Evolutionary conservation across 2,113 vertebrate genomes (phyloP).

Genomic region (Glaucomys volans): DNA sequence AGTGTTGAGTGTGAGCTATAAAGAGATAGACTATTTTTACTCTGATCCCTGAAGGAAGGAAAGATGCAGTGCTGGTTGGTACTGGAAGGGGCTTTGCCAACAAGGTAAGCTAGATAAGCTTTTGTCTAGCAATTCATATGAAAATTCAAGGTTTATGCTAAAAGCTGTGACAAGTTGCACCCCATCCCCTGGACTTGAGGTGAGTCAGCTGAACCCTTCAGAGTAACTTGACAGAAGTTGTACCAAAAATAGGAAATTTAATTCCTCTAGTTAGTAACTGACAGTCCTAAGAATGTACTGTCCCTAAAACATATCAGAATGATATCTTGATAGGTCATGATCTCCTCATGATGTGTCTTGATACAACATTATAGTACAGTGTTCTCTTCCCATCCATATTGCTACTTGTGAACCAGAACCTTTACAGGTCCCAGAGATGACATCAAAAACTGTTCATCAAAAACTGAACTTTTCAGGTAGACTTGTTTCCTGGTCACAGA

Average conservation of each 20-base stretch:
- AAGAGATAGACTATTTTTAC: neutral
- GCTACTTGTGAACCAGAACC: neutral
- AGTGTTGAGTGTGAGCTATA: constrained; percentile 16
- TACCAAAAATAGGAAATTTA: neutral
- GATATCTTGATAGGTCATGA: neutral
- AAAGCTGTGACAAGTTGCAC: neutral
- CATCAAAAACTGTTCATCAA: neutral
- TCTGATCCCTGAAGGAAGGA: neutral
- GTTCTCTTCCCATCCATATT: neutral
- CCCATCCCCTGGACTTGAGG: neutral
- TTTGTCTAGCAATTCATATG: neutral
- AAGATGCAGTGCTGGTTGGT: neutral
- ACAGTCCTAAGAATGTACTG: neutral
- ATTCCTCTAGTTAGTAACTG: neutral
- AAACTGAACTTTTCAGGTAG: neutral
- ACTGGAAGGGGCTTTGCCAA: neutral
- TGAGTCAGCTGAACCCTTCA: neutral
- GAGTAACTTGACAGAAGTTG: neutral
- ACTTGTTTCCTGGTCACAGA: neutral
- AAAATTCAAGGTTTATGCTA: neutral
- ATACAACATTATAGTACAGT: neutral
- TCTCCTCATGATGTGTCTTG: neutral
- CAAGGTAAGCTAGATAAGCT: neutral
- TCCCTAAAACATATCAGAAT: neutral
- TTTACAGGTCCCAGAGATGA: neutral